Percentiles rank a stretch among this genome's conserved stretches.
Conservation (phyloP, 1,140 invertebrate genomes). For the Nomia melanderi region DNA sequence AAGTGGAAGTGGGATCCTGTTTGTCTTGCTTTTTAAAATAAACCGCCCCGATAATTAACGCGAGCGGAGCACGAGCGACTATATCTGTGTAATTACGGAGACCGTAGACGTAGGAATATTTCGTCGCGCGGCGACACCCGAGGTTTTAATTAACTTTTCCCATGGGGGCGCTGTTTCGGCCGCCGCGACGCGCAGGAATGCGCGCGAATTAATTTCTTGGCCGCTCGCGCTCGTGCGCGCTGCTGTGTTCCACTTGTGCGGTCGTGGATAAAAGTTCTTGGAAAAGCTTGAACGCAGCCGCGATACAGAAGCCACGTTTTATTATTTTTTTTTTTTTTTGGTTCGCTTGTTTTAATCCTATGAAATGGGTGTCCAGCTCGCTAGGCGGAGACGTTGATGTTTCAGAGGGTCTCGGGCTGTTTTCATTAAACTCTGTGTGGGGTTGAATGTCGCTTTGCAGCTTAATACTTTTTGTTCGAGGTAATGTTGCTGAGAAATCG, state of each 20-base stretch:
- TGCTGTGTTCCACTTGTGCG: conserved; percentile 25
- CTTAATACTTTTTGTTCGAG: no score
- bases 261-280: conserved; percentile 25
- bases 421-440: no score
- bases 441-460: no score
- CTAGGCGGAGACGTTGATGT: no score
- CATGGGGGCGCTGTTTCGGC: neutral
- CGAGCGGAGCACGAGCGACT: neutral
- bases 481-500: no score
- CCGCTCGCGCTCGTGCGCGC: no score
- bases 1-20: neutral
- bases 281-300: neutral
- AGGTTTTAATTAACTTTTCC: conserved; percentile 30
- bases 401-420: no score
- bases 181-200: conserved; percentile 11
- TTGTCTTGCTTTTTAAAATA: neutral
- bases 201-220: conserved; percentile 15
- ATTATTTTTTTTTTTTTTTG: neutral
- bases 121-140: neutral
- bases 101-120: neutral
- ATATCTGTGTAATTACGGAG: conserved; percentile 1
- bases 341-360: neutral
- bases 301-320: neutral
- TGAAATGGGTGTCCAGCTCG: no score
- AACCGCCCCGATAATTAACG: neutral